phyloP scores from a whole-genome alignment of 2,113 vertebrate species.

The Melanostigma gelatinosum region DNA sequence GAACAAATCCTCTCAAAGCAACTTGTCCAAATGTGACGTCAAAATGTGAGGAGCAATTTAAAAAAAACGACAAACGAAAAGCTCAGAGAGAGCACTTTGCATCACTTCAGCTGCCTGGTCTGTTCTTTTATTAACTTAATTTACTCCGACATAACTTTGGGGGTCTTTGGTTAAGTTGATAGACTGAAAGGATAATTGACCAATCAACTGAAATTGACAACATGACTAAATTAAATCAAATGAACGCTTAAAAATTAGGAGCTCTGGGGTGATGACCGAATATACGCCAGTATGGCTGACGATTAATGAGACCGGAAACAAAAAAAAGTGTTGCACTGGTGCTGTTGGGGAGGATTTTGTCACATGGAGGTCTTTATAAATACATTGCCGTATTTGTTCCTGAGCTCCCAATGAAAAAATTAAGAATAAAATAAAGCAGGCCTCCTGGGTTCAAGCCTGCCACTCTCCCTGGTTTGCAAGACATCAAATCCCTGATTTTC shows the following conservation, averaged over 20 bases:
- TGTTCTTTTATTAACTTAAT: not conserved
- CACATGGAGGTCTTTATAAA: not conserved
- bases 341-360: not conserved
- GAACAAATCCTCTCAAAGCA: not conserved
- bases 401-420: not conserved
- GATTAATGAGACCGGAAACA: constrained; percentile 1
- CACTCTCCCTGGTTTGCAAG: not conserved
- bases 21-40: not conserved
- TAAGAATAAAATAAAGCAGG: not conserved
- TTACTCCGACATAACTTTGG: not conserved
- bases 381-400: not conserved
- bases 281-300: not conserved
- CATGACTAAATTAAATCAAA: not conserved
- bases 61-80: not conserved
- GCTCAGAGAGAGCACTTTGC: not conserved
- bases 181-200: not conserved
- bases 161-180: not conserved
- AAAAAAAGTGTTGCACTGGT: not conserved
- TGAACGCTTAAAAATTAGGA: rapidly evolving
- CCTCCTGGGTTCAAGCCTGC: not conserved
- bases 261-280: not conserved
- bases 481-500: not conserved
- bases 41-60: not conserved
- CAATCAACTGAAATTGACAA: not conserved
- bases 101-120: not conserved